Base-by-base conservation (phyloP, 2,888 invertebrate genomes). In the Melanophora roralis region DNA sequence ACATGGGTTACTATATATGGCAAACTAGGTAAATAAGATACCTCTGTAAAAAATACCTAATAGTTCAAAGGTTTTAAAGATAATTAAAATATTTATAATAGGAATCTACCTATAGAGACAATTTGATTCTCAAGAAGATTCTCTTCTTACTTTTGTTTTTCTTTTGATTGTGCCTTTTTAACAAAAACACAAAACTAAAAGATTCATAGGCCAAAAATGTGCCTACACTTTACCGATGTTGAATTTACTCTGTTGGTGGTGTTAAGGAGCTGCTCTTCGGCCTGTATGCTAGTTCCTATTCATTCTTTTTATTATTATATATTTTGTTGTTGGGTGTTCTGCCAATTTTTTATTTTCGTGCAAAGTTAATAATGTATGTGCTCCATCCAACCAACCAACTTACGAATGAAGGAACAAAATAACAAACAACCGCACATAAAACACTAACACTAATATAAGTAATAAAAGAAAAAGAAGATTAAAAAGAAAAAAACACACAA, bases 341-440 rank as follows among this genome's bases (percentile, higher is more conserved):
- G 76, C 80, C 51, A 72, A 68, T 68, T 64, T 75, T 64, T 67
- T 68, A 19, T 78, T 74, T 64, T 68, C 65, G 38, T 79, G 69
- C 55, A 74, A 65, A 71, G 64, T 64, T 79, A 74, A 76, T 72
- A 72, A 65, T 57, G 72, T 53, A 74, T 75, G 36, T 80, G 80
- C 76, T 67, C 72, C 76, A 78, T 59, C 47, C 43, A 51, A 19
- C 69, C 40, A 74, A 74, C 47, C 53, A 60, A 53, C 71, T 53
- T 47, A 67, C 55, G 60, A 72, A 67, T 32, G 16, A 55, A 57
- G 14, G 51, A 57, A 57, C 12, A 34, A 34, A 43, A 51, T 60
- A 71, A 65, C 47, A 68, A 62, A 62, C 78, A 64, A 64, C 57
- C 36, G 59, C 53, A 78, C 59, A 69, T 40, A 19, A 53, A 65